Percentiles rank a stretch among this genome's conserved stretches.
phyloP scores from a whole-genome alignment of 2,113 vertebrate species.

The Etheostoma cragini region DNA sequence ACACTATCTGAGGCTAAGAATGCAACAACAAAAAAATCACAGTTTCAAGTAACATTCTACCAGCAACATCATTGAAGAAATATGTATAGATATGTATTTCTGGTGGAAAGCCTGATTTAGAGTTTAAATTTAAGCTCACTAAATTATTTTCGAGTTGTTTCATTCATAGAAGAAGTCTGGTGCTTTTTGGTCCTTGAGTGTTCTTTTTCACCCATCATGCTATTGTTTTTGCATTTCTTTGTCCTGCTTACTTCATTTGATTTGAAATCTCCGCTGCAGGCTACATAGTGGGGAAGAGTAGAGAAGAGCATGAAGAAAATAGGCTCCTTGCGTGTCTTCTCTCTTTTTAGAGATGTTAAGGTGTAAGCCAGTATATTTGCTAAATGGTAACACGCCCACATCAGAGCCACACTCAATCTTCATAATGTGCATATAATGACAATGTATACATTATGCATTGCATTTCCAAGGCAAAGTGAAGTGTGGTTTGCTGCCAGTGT shows the following conservation, averaged over 20 bases:
- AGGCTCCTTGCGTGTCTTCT: conserved; percentile 3
- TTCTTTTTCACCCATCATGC: conserved; percentile 17
- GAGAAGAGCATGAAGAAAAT: neutral
- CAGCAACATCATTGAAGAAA: neutral
- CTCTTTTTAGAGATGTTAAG: conserved; percentile 14
- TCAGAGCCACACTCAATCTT: conserved; percentile 19
- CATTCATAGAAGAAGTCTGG: neutral
- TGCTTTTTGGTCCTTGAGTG: conserved; percentile 1
- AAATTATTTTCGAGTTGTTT: neutral
- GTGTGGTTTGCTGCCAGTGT: neutral
- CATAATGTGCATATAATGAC: conserved; percentile 20
- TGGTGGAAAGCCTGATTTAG: neutral
- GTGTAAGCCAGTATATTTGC: conserved; percentile 33
- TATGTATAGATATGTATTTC: neutral
- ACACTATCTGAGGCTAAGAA: conserved; percentile 3
- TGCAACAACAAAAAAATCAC: neutral
- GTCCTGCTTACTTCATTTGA: conserved; percentile 24
- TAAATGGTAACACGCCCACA: conserved; percentile 56
- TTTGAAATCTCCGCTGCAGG: conserved; percentile 41
- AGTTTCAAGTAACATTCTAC: neutral
- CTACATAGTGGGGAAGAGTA: neutral
- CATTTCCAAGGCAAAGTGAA: conserved; percentile 9
- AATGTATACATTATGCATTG: conserved; percentile 8
- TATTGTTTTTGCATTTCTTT: conserved; percentile 26
- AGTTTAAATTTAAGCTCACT: neutral